Evolutionary conservation across 2,113 vertebrate genomes (phyloP).

Genomic region (Picathartes gymnocephalus): DNA sequence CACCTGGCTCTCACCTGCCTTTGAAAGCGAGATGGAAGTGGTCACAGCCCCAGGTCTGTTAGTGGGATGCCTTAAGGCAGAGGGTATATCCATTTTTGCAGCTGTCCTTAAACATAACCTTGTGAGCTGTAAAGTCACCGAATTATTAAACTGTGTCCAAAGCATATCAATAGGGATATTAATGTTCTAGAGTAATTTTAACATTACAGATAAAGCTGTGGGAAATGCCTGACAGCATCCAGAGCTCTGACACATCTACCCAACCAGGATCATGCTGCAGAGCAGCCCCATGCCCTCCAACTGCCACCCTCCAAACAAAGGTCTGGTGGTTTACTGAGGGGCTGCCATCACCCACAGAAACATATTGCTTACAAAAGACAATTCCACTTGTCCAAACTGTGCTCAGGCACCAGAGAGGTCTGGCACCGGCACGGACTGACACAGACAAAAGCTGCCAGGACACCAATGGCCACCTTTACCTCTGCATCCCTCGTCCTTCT

Average conservation of each 20-base stretch:
- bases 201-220: background rate
- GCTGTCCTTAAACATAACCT: background rate
- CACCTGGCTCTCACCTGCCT: background rate
- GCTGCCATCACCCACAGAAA: background rate
- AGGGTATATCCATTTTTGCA: background rate
- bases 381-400: background rate
- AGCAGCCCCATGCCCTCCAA: background rate
- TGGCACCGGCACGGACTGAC: background rate
- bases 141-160: background rate
- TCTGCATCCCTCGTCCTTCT: conserved; percentile 90
- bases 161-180: background rate
- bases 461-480: conserved; percentile 69
- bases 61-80: background rate
- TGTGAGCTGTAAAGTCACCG: background rate
- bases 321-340: background rate
- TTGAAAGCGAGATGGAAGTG: background rate
- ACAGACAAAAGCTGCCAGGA: background rate
- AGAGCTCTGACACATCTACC: background rate
- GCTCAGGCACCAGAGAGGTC: background rate
- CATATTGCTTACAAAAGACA: background rate
- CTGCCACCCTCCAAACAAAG: background rate
- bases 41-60: background rate
- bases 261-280: background rate
- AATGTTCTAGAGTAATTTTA: background rate
- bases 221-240: background rate